Evolutionary conservation across 23 tunicate species (phyloP).

Genomic region (Trididemnum nubilum): DNA sequence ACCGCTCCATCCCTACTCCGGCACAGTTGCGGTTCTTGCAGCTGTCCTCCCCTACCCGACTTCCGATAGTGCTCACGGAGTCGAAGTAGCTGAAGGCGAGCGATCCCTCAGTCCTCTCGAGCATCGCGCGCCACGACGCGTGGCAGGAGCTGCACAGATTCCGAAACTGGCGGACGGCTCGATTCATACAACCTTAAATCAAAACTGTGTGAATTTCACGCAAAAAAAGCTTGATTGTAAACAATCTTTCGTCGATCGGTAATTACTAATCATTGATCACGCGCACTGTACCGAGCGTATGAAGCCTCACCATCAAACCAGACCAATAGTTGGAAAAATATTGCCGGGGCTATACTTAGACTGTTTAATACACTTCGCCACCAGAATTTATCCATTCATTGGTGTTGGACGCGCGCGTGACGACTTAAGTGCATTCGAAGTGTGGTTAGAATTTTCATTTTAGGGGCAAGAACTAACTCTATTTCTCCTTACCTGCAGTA

Average conservation of each 20-base stretch:
- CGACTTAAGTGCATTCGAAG: too few species aligned
- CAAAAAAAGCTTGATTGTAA: neutral
- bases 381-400: too few species aligned
- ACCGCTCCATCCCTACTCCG: neutral
- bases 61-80: neutral
- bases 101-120: neutral
- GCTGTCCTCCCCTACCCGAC: neutral
- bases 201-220: neutral
- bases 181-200: constrained; percentile 15
- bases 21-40: neutral
- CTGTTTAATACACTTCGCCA: too few species aligned
- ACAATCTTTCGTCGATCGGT: too few species aligned
- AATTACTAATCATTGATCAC: too few species aligned
- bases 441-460: too few species aligned
- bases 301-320: too few species aligned
- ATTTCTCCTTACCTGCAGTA: constrained; percentile 26
- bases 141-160: constrained; percentile 12
- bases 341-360: too few species aligned
- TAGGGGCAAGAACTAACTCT: too few species aligned
- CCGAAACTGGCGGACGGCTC: constrained; percentile 17
- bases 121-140: constrained; percentile 11
- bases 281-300: too few species aligned
- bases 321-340: too few species aligned
- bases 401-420: too few species aligned
- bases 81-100: constrained; percentile 18